These are phyloP conservation scores for Bombus picipes DNA, from an alignment of 1,140 invertebrate genomes.

Conservation along the genomic window DNA sequence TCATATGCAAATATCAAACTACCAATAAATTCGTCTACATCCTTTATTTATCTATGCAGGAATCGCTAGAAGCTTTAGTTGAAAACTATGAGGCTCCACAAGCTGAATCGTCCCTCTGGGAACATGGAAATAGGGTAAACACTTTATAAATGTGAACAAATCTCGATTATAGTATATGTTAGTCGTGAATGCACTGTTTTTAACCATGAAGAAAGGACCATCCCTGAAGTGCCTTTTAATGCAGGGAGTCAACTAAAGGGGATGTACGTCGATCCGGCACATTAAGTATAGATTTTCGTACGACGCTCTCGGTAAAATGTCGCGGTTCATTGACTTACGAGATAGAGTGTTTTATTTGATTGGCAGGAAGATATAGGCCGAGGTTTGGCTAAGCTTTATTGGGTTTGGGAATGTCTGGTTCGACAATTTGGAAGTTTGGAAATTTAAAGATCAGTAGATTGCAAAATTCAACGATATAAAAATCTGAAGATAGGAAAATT, in stretches of 20 bases:
- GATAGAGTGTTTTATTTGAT: background rate
- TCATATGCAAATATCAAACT: background rate
- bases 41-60: background rate
- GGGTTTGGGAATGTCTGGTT: background rate
- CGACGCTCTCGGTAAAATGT: no score
- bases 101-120: no score
- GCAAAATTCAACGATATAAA: no score
- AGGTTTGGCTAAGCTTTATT: background rate
- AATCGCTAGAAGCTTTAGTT: no score
- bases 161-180: background rate
- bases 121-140: conserved; percentile 3
- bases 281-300: background rate
- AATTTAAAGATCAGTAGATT: background rate
- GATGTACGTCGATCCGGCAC: background rate
- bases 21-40: background rate
- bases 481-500: background rate
- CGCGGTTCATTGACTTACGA: no score
- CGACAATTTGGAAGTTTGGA: background rate
- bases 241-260: background rate
- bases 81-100: no score
- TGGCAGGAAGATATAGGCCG: background rate
- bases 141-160: conserved; percentile 21
- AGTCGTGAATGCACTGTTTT: background rate
- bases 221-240: background rate
- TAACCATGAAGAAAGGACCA: background rate